Base-by-base conservation (phyloP, 2,888 invertebrate species). In the Drosophila nr. medialis region DNA sequence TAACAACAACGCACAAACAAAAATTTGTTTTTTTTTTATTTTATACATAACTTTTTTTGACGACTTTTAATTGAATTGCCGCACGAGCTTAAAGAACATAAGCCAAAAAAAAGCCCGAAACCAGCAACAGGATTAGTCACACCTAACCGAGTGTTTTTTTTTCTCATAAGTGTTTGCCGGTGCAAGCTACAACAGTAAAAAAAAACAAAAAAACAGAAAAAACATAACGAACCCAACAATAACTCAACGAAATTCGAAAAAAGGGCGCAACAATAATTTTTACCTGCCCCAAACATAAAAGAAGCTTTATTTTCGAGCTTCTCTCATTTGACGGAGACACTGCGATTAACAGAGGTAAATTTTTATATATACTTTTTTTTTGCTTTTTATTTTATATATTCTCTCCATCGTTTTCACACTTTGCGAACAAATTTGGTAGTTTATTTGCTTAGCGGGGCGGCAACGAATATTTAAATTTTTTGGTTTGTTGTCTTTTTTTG, bases 41-140 rank as follows among this genome's bases (percentile, higher is more conserved):
- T 56, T 59, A 30, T 56, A 48, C 27, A 56, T 63, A 40, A 60
- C 58, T 64, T 68, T 51, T 49, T 67, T 64, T 36, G 55, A 50
- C 69, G 49, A 61, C 51, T 49, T 60, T 75, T 66, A 71, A 76
- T 60, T 66, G 66, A 71, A 63, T 61, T 62, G 49, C 73, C 64
- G 27, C 30, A 40, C 51, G 60, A 60, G 68, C 68, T 73, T 58
- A 62, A 70, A 58, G n/a, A 58, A 61, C 54, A 36, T 36, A 76
- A 72, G 42, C 62, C 61, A 49, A 62, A 60, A 55, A 56, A 73
- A 63, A 73, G 32, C 40, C 58, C 60, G 55, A 70, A 72, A 36
- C 53, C 61, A 55, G 65, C 64, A 42, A 74, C 71, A 86, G 84
- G 87, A 81, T 84, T 84, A 84, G 79, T 86, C 87, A 84, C 84